Percentiles rank a stretch among this genome's conserved stretches.
These are phyloP conservation scores for Mellivora capensis DNA, from an alignment of 2,113 vertebrate species.

Conservation along the genomic window DNA sequence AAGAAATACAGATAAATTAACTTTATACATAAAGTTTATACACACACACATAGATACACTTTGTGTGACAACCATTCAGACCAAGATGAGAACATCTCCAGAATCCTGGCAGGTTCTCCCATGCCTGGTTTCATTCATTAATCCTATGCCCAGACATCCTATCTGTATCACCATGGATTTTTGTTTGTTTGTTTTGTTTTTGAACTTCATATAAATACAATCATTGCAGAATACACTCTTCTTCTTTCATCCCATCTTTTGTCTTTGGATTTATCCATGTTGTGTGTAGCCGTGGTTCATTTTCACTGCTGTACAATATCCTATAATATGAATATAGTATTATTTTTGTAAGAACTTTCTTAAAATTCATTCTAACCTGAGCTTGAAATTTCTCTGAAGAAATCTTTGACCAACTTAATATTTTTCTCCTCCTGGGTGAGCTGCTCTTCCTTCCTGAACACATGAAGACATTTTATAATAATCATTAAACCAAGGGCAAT, in stretches of 20 bases:
- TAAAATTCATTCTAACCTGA: not conserved
- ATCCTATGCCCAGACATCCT: not conserved
- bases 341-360: not conserved
- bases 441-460: not conserved
- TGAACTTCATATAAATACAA: not conserved
- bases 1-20: not conserved
- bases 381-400: not conserved
- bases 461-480: not conserved
- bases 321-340: not conserved
- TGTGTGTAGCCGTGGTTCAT: not conserved
- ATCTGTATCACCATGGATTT: not conserved
- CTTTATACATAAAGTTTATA: too few species aligned
- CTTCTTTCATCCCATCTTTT: not conserved
- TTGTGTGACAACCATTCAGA: not conserved
- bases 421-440: not conserved
- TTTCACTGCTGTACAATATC: not conserved
- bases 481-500: not conserved
- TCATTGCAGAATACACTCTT: not conserved
- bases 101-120: not conserved
- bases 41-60: too few species aligned
- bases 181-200: not conserved
- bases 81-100: not conserved
- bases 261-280: not conserved
- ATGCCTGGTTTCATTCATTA: not conserved
- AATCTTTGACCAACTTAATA: not conserved